Evolutionary conservation across 2,797 vertebrate species (phyloP), one percentile per base, ranked within the genome.

Genomic region (Antrozous pallidus): DNA sequence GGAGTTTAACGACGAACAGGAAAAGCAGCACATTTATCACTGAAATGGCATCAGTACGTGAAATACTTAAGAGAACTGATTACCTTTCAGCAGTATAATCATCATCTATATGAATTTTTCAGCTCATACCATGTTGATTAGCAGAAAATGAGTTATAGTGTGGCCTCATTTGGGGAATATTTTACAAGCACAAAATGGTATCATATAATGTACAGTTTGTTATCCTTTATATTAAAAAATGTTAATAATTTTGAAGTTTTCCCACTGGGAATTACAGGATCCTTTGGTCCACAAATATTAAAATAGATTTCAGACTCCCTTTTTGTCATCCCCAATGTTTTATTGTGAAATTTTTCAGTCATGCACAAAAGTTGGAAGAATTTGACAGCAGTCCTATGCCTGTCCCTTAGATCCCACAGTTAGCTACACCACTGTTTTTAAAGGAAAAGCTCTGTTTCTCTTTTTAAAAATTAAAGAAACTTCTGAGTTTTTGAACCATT

Each of bases 161-260:
- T 85, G 40, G 75, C 10, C 36, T 91, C 45, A 71, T 69, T 85
- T 90, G 26, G 40, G 61, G 28, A 90, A 47, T 73, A 47, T 36
- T 96, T 93, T 88, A 33, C 31, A 40, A 36, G 11, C 47, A 42
- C 45, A 54, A 13, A 75, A 56, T 84, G 42, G 22, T 73, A 65
- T 47, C 70, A 1, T 65, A 8, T 45, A 61, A 31, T 80, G 65
- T 83, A 1, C 6, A 84, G n/a, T 61, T 79, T 67, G 54, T 93
- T 88, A 77, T 36, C 79, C 31, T 47, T 47, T 88, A 42, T n/a
- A 47, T 74, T 94, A 83, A 87, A 91, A 91, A 65, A 33, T 78
- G 11, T 92, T 75, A 92, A 65, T 87, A 51, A 75, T 75, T 93
- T 82, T 75, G 22, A 91, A 82, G 51, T 79, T 92, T 87, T 42